Conservation (phyloP, 2,113 vertebrate genomes). For the Oenanthe melanoleuca region DNA sequence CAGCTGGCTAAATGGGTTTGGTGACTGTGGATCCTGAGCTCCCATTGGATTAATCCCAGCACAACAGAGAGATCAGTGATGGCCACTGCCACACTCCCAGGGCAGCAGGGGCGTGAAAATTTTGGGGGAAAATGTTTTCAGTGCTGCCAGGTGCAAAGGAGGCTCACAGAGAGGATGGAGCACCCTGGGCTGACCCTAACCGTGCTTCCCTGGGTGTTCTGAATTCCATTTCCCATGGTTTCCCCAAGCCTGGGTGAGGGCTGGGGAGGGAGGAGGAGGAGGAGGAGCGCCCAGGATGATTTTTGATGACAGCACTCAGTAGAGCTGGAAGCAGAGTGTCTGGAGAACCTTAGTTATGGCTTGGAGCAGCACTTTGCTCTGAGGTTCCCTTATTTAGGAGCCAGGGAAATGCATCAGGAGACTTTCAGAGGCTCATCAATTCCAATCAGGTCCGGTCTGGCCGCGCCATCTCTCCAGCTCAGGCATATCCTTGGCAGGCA, state of each 20-base stretch:
- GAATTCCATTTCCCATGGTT: background rate
- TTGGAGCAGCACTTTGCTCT: background rate
- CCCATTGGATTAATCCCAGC: rapidly evolving
- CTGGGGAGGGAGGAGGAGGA: background rate
- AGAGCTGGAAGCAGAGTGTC: background rate
- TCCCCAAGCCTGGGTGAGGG: background rate
- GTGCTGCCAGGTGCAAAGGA: background rate
- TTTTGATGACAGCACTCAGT: background rate
- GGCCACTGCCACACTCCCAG: rapidly evolving
- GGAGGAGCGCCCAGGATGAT: background rate
- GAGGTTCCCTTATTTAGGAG: background rate
- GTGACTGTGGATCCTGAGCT: background rate
- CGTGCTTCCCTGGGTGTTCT: background rate
- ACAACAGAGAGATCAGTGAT: rapidly evolving
- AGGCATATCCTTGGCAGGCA: conserved; percentile 12
- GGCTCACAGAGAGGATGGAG: rapidly evolving
- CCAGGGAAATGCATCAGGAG: background rate
- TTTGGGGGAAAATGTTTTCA: background rate
- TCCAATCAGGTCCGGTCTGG: conserved; percentile 31
- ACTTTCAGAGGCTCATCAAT: conserved; percentile 23
- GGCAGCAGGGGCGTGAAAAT: rapidly evolving
- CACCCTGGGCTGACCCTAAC: background rate
- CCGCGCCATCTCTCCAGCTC: background rate
- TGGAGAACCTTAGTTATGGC: background rate
- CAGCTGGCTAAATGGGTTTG: rapidly evolving